Evolutionary conservation across 2,113 vertebrate species (phyloP).

Genomic region (Engraulis encrasicolus): DNA sequence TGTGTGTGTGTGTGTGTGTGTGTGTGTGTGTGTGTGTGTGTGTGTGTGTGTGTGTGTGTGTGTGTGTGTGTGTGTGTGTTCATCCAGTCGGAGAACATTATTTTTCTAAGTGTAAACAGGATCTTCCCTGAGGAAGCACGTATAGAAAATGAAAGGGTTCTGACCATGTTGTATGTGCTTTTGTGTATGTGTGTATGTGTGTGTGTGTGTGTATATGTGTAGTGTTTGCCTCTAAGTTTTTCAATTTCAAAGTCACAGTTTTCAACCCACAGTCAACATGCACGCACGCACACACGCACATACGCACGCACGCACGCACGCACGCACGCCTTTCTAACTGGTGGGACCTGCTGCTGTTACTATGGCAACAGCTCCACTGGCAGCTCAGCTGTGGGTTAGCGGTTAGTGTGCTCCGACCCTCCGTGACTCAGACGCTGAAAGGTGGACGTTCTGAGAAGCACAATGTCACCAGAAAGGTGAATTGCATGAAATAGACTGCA

Average conservation of each 20-base stretch:
- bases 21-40: no score
- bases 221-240: background rate
- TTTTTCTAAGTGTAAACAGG: background rate
- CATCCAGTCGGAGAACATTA: background rate
- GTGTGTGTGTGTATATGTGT: background rate
- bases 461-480: conserved; percentile 5
- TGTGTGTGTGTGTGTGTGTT: no score
- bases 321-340: background rate
- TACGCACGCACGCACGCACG: background rate
- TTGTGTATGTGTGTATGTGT: conserved; percentile 5
- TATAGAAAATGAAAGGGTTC: background rate
- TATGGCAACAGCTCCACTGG: conserved; percentile 68
- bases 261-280: background rate
- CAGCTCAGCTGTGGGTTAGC: conserved; percentile 54
- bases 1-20: no score
- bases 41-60: no score
- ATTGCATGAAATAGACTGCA: conserved; percentile 43
- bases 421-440: background rate
- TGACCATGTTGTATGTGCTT: background rate
- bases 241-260: background rate
- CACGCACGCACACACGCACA: background rate
- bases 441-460: conserved; percentile 21
- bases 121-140: background rate
- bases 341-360: conserved; percentile 63
- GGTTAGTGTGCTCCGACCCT: background rate